Conservation (phyloP, 1,140 invertebrate genomes). For the Zaprionus ornatus region DNA sequence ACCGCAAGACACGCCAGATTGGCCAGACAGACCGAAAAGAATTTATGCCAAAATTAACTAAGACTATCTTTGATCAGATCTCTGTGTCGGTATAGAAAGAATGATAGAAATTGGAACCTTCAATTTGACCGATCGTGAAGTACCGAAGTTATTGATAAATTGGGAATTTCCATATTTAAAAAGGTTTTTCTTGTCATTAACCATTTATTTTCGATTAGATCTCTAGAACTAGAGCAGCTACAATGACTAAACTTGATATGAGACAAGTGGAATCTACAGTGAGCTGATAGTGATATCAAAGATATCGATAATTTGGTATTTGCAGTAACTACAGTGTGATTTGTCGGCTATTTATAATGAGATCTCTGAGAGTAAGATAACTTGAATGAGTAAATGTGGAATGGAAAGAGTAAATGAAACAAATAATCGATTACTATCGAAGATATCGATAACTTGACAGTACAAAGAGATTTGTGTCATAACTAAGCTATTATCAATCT, state of each 20-base stretch:
- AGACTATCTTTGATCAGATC: background rate
- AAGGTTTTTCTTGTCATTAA: background rate
- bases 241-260: too few relatives aligned
- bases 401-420: background rate
- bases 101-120: background rate
- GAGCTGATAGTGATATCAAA: background rate
- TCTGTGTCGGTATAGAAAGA: background rate
- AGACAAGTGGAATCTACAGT: background rate
- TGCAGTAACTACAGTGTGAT: background rate
- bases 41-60: background rate
- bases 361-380: background rate
- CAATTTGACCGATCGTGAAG: background rate
- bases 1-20: slow-evolving; percentile 6
- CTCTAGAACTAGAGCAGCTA: background rate
- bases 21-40: background rate
- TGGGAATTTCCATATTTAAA: background rate
- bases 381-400: background rate
- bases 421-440: background rate
- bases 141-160: background rate
- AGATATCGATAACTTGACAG: background rate
- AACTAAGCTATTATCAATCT: too few relatives aligned
- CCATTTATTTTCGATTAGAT: background rate
- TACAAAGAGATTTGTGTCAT: too few relatives aligned
- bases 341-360: background rate
- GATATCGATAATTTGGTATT: background rate